These are phyloP conservation scores for Hestina assimilis DNA, from an alignment of 1,140 invertebrate species.

Conservation along the genomic window DNA sequence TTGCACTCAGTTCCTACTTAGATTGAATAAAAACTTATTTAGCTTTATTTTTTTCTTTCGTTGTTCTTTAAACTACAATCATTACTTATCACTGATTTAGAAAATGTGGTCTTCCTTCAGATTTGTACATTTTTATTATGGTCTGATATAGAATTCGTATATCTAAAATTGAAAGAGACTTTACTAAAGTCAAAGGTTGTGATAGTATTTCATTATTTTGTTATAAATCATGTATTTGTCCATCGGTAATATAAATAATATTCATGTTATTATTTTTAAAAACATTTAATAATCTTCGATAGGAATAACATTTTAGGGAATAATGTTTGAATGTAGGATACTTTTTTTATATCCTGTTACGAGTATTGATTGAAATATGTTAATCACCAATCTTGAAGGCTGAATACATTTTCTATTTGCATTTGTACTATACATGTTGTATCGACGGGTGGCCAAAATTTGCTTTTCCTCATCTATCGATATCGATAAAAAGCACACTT, in stretches of 20 bases:
- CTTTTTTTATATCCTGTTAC: slow-evolving; percentile 12
- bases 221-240: not conserved
- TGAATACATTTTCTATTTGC: slow-evolving; percentile 65
- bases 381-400: slow-evolving; percentile 41
- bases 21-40: slow-evolving; percentile 65
- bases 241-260: not conserved
- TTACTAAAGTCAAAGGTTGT: slow-evolving; percentile 22
- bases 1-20: slow-evolving; percentile 77
- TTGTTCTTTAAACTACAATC: slow-evolving; percentile 40
- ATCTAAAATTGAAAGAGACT: no score
- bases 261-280: not conserved
- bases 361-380: slow-evolving; percentile 14
- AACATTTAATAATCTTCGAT: not conserved
- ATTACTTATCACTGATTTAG: slow-evolving; percentile 36
- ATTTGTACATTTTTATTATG: slow-evolving; percentile 21
- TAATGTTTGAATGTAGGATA: slow-evolving; percentile 1
- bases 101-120: slow-evolving; percentile 67
- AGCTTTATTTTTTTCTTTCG: slow-evolving; percentile 51
- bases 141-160: not conserved
- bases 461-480: slow-evolving; percentile 43
- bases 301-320: not conserved
- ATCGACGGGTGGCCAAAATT: slow-evolving; percentile 66
- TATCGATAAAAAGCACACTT: slow-evolving; percentile 45
- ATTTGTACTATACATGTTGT: slow-evolving; percentile 35
- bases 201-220: slow-evolving; percentile 15